Base-by-base conservation (phyloP, 2,797 vertebrate species). In the Danio aesculapii region DNA sequence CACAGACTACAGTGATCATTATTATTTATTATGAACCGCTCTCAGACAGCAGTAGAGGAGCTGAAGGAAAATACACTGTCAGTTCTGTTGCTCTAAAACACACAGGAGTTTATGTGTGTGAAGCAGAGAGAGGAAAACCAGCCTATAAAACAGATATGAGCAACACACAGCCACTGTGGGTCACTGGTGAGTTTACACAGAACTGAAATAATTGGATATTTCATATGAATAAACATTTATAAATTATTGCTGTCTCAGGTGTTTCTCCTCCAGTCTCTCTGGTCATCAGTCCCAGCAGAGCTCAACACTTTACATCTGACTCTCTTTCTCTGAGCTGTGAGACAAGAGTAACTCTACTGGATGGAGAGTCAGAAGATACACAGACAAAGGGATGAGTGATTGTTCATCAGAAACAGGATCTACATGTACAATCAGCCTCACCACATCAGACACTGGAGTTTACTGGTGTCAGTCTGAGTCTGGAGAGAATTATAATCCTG, bases 281-380 rank as follows among this genome's bases (percentile, higher is more conserved):
- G 73, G 50, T 63, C 53, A 21, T 58, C 70, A 58, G 12, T 19
- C n/a, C 53, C 41, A 72, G 2, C n/a, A 58, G 70, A 72, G 6
- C 73, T 50, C 73, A 75, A 63, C 73, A 75, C 59, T 75, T 75
- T 30, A 50, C 44, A 62, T 49, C 0, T 6, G 46, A 4, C 16
- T 63, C 59, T 75, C 58, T 75, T 21, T 75, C 16, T 50, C 59
- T 75, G 73, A 61, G n/a, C 59, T 63, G 73, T 75, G 73, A 4
- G 16, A 43, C 2, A 2, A 75, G 46, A 75, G 16, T 12, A 62
- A 62, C 46, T 67, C 75, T 44, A 10, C 16, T 46, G 13, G 62
- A 67, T 67, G 75, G 75, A 67, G 6, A 77, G 75, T 77, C 2
- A 67, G 13, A 67, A 43, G 74, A 76, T 66, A 76, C 74, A 77